A percentile compares a stretch with the other conserved stretches of the same genome.
Conservation (phyloP, 2,888 invertebrate species). For the Junonia oenone region DNA sequence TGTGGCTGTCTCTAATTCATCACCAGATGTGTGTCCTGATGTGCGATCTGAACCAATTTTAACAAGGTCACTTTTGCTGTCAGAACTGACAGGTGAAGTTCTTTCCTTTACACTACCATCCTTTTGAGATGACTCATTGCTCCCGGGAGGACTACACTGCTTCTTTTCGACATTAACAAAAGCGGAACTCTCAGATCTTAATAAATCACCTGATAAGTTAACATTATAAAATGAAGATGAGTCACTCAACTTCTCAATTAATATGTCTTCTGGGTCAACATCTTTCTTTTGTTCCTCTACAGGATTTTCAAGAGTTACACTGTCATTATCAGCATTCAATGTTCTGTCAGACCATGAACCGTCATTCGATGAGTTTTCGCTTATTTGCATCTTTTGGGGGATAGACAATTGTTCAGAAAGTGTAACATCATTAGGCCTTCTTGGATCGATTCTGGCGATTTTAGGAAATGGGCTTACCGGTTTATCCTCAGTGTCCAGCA, state of each 20-base stretch:
- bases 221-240: conserved; percentile 71
- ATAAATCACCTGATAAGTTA: conserved; percentile 54
- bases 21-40: conserved; percentile 94
- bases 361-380: conserved; percentile 76
- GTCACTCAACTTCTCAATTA: conserved; percentile 77
- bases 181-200: conserved; percentile 60
- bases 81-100: conserved; percentile 85
- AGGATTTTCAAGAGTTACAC: conserved; percentile 80
- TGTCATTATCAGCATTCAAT: conserved; percentile 80
- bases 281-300: conserved; percentile 68
- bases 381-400: conserved; percentile 57
- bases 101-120: conserved; percentile 68
- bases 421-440: conserved; percentile 51
- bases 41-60: conserved; percentile 90
- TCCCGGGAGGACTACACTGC: conserved; percentile 52
- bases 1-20: conserved; percentile 93
- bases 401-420: conserved; percentile 53
- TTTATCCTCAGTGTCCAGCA: conserved; percentile 78
- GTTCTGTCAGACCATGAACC: conserved; percentile 82
- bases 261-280: conserved; percentile 53
- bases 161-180: conserved; percentile 66
- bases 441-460: conserved; percentile 45
- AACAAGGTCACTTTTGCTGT: conserved; percentile 86
- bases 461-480: conserved; percentile 51
- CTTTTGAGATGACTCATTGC: conserved; percentile 60